Percentiles rank a stretch among this genome's conserved stretches.
These are phyloP conservation scores for Lutra lutra DNA, from an alignment of 2,797 vertebrate genomes.

Conservation along the genomic window DNA sequence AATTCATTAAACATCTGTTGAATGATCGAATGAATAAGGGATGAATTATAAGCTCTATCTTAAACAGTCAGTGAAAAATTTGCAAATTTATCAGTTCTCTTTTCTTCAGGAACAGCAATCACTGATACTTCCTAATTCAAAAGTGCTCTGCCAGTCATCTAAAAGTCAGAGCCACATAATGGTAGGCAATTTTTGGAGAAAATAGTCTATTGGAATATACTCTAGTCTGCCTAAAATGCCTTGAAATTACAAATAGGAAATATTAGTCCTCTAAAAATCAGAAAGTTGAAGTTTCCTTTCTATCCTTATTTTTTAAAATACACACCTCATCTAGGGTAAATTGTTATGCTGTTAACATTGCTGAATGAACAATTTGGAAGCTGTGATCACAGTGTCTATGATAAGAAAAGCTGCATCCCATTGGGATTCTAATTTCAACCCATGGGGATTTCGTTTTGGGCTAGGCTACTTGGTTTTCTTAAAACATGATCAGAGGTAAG, in stretches of 20 bases:
- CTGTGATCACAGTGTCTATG: not conserved
- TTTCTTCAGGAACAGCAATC: not conserved
- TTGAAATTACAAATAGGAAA: conserved; percentile 34
- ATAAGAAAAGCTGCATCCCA: not conserved
- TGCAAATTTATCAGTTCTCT: conserved; percentile 4
- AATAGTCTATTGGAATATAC: not conserved
- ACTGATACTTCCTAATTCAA: not conserved
- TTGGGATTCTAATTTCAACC: conserved; percentile 24
- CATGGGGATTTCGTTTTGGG: not conserved
- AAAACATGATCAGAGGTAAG: not conserved
- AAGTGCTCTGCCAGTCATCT: not conserved
- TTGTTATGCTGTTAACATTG: conserved; percentile 33
- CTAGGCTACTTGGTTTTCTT: not conserved
- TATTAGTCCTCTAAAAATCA: conserved; percentile 1
- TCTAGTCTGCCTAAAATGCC: not conserved
- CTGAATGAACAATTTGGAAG: not conserved
- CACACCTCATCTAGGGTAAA: not conserved
- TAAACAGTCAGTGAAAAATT: not conserved
- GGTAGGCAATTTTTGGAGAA: not conserved
- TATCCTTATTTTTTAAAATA: conserved; percentile 13
- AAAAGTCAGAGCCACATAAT: conserved; percentile 19
- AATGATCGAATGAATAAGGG: not conserved
- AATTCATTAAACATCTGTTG: not conserved
- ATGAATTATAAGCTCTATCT: not conserved
- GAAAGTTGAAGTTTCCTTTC: not conserved